Conservation (phyloP, 2,888 invertebrate species). For the Plebejus argus region DNA sequence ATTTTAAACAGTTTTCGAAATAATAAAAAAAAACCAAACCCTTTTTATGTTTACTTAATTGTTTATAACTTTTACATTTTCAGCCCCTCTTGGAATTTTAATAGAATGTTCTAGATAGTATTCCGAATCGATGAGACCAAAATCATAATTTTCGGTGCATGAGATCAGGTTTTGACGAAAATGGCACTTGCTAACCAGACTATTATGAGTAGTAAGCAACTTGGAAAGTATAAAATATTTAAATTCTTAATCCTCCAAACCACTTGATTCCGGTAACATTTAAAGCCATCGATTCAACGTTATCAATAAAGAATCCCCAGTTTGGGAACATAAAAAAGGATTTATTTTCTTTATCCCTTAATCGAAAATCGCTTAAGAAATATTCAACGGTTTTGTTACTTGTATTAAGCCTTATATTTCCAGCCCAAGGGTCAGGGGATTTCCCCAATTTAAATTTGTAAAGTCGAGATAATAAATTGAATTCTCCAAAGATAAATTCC, state of each 20-base stretch:
- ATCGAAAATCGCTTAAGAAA: slow-evolving; percentile 27
- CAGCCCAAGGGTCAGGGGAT: slow-evolving; percentile 17
- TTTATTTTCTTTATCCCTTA: slow-evolving; percentile 11
- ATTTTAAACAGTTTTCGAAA: no score
- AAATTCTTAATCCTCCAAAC: background rate
- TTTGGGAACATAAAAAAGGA: slow-evolving; percentile 22
- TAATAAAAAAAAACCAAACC: no score
- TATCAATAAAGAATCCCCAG: background rate
- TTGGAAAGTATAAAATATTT: no score
- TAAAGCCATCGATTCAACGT: background rate
- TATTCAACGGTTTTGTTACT: slow-evolving; percentile 22
- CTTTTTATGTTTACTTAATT: no score
- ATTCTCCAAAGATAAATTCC: slow-evolving; percentile 23
- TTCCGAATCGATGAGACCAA: no score
- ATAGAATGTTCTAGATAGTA: no score
- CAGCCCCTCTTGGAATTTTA: no score
- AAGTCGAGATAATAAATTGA: slow-evolving; percentile 27
- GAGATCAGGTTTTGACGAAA: no score
- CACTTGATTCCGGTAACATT: background rate
- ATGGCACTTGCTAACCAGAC: no score
- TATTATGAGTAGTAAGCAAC: no score
- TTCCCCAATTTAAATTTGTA: slow-evolving; percentile 21
- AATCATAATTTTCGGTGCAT: no score
- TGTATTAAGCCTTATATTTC: slow-evolving; percentile 21
- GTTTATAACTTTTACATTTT: no score